Evolutionary conservation across 2,888 invertebrate species (phyloP), one percentile per base, ranked within the genome.

Genomic region (Rhagonycha lutea): DNA sequence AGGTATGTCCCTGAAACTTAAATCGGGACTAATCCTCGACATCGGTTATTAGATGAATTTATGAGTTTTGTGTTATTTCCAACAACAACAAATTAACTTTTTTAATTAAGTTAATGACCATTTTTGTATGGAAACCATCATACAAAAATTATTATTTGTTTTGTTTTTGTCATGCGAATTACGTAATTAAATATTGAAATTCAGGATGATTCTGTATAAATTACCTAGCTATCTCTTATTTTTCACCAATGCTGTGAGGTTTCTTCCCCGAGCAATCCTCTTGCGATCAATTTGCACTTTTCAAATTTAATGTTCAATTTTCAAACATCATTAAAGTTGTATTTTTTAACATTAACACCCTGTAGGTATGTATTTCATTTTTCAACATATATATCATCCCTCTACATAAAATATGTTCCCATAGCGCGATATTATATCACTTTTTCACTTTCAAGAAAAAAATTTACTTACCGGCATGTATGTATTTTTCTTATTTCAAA

Each of bases 1-100:
- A 80, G 75, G 77, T 79, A 79, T 77, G 78, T 75, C 79, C 76
- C 76, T 78, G 74, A 78, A 80, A 77, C 71, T 76, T 74, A 74
- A 65, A 80, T 81, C 78, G 79, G 79, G 73, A 79, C 76, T 79
- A 72, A 75, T 72, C 74, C 71, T 63, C 70, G 72, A 29, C 24
- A 65, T 61, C 62, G 71, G 65, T 70, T 74, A 79, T 78, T 79
- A 69, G 63, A 78, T 72, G 78, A 78, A 73, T 76, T 77, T 72
- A 69, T 61, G 76, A 69, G 79, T 78, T 77, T 80, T 78, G 79
- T 76, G 76, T 79, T 78, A 67, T 65, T 62, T 60, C 68, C 63
- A 77, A 65, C 23, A 65, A 65, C 18, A 14, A 24, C 9, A 24
- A 65, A 24, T 65, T 26, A 65, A 24, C 63, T 65, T 65, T 65